Percentiles rank a stretch among this genome's conserved stretches.
Evolutionary conservation across 2,888 invertebrate species (phyloP).

Genomic region (Pterostichus madidus): DNA sequence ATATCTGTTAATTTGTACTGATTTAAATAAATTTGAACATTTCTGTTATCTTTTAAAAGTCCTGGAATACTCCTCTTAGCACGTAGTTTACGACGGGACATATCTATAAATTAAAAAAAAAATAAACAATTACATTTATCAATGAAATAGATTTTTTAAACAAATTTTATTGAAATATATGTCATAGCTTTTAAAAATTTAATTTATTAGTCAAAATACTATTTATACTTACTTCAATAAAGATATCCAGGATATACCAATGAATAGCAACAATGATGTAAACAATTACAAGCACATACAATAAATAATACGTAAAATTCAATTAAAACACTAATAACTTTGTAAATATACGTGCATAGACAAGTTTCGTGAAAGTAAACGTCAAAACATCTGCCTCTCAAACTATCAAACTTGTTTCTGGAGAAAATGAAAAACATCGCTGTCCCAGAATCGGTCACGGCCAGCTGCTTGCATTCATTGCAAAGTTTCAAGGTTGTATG

Average conservation of each 20-base stretch:
- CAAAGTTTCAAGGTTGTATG: background rate
- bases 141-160: background rate
- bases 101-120: slow-evolving; percentile 10
- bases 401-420: slow-evolving; percentile 1
- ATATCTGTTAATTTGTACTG: slow-evolving; percentile 55
- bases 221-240: slow-evolving; percentile 10
- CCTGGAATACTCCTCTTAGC: background rate
- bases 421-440: background rate
- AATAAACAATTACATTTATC: background rate
- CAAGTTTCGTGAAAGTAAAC: background rate
- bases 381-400: slow-evolving; percentile 2
- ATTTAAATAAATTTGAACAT: slow-evolving; percentile 39
- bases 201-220: too few relatives aligned
- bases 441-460: slow-evolving; percentile 8
- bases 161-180: too few relatives aligned
- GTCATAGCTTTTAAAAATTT: too few relatives aligned
- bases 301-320: background rate
- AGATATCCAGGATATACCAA: background rate
- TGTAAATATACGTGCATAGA: background rate
- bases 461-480: slow-evolving; percentile 21
- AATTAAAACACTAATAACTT: slow-evolving; percentile 17
- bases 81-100: background rate
- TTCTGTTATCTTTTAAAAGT: background rate
- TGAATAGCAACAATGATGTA: background rate
- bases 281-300: background rate